Evolutionary conservation across 2,888 invertebrate genomes (phyloP), one percentile per base, ranked within the genome.

Genomic region (Incurvaria masculella): DNA sequence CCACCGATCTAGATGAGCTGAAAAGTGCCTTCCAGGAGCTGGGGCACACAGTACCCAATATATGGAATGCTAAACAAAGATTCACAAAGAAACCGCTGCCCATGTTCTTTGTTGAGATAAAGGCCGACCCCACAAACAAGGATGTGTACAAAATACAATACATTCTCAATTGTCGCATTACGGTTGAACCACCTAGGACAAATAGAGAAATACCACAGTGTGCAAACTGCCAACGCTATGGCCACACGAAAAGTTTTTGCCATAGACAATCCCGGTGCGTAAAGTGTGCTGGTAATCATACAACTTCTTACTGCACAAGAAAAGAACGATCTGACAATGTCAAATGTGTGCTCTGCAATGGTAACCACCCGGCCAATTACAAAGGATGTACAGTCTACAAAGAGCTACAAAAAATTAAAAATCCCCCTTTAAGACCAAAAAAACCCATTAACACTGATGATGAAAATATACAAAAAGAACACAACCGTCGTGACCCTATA

Each of bases 341-440:
- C 0, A 57, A 57, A 50, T 58, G 56, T 27, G 43, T 49, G 0
- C 50, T 56, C 2, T 57, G 57, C 39, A 48, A 52, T 2, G 59
- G 56, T 10, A 57, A 57, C 19, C 58, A 59, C 20, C 55, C 57
- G n/a, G n/a, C n/a, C n/a, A n/a, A 57, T 33, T 58, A 55, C 18
- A 55, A 54, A 19, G 53, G 53, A 18, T 56, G 54, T 38, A 45
- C 18, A 10, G 52, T 53, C 1, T 56, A 55, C 21, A 53, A 46
- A 38, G 55, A 57, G 5, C 21, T 56, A 10, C 52, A 51, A 40
- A 55, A 52, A 43, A 26, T 44, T 0, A 51, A 52, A 46, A 51
- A 23, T 23, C 33, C 33, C 14, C 14, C 33, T 14, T n/a, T 33
- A 8, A 8, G 33, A 3, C 33, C 33, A 33, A 33, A 33, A 33